Evolutionary conservation across 1,140 invertebrate species (phyloP).

Genomic region (Vanessa tameamea): DNA sequence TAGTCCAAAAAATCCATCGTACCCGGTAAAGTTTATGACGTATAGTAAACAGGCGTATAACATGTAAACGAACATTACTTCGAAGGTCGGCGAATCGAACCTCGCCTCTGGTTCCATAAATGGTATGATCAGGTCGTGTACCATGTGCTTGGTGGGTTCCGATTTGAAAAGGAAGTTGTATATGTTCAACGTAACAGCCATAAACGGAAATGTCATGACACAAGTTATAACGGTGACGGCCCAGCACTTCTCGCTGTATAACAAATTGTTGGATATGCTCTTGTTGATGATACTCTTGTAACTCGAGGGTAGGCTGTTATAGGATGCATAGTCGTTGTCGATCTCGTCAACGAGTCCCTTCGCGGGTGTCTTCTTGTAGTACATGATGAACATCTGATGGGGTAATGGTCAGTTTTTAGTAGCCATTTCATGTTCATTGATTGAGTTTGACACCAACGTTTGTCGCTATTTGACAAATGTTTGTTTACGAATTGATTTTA

Average conservation of each 20-base stretch:
- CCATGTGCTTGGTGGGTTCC: slow-evolving; percentile 46
- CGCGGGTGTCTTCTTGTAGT: neutral
- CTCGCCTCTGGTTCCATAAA: slow-evolving; percentile 40
- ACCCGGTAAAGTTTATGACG: slow-evolving; percentile 46
- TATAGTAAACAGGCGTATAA: slow-evolving; percentile 37
- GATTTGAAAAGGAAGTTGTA: slow-evolving; percentile 45
- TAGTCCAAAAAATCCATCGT: slow-evolving; percentile 54
- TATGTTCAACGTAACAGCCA: slow-evolving; percentile 40
- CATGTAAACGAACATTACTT: slow-evolving; percentile 47
- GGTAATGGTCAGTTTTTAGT: no score
- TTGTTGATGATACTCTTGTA: slow-evolving; percentile 36
- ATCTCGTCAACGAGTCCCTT: slow-evolving; percentile 46
- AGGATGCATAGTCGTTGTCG: slow-evolving; percentile 30
- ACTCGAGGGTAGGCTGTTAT: slow-evolving; percentile 28
- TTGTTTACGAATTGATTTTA: no score
- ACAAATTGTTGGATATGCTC: slow-evolving; percentile 32
- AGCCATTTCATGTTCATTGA: no score
- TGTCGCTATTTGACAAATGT: no score
- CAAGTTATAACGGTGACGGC: slow-evolving; percentile 31
- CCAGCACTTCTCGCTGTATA: slow-evolving; percentile 49
- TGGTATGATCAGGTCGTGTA: slow-evolving; percentile 50
- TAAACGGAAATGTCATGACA: slow-evolving; percentile 45
- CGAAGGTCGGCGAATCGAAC: slow-evolving; percentile 48
- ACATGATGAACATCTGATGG: neutral
- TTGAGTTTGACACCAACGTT: no score